Evolutionary conservation across 2,113 vertebrate genomes (phyloP).

Genomic region (Phainopepla nitens): DNA sequence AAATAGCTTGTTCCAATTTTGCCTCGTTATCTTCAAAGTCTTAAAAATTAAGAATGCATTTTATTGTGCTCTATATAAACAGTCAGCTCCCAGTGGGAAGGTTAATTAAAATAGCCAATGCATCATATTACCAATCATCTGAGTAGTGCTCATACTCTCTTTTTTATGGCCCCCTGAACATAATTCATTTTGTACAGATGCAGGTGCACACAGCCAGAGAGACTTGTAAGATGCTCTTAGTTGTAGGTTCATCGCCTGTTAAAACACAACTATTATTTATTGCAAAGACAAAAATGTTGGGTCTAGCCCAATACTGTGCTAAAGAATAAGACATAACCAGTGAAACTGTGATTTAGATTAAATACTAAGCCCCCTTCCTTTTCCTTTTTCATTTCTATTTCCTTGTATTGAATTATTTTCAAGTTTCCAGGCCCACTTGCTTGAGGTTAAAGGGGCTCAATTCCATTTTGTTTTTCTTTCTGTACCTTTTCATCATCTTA

Average conservation of each 20-base stretch:
- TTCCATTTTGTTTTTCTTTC: background rate
- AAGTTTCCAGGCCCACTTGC: background rate
- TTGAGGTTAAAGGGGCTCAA: background rate
- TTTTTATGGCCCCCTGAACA: background rate
- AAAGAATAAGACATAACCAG: background rate
- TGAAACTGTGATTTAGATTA: background rate
- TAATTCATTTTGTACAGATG: background rate
- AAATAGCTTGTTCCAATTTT: background rate
- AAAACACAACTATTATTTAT: background rate
- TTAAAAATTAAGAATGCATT: background rate
- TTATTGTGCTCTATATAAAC: background rate
- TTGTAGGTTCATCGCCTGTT: background rate
- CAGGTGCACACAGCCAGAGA: background rate
- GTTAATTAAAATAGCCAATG: conserved; percentile 12
- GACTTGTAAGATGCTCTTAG: background rate
- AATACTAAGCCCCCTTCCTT: background rate
- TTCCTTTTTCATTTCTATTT: background rate
- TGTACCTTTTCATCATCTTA: background rate
- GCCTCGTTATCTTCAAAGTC: background rate
- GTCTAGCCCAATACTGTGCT: background rate
- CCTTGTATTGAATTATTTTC: background rate
- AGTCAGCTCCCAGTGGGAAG: background rate
- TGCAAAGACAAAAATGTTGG: background rate
- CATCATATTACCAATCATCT: background rate
- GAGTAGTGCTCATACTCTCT: background rate